Conservation (phyloP, 2,113 vertebrate species). For the Dipodomys spectabilis region DNA sequence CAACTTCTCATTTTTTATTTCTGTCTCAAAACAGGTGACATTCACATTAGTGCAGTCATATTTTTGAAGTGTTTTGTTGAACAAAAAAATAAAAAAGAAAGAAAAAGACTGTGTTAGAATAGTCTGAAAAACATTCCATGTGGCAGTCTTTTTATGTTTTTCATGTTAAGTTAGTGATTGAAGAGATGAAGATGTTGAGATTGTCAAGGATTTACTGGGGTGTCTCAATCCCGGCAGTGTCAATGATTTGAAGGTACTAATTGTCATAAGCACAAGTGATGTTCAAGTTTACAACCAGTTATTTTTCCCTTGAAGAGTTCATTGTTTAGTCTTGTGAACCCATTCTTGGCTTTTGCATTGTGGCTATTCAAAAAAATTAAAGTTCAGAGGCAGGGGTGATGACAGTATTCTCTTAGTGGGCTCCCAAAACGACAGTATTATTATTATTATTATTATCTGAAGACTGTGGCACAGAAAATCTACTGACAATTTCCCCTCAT, state of each 20-base stretch:
- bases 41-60: conserved; percentile 44
- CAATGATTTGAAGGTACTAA: conserved; percentile 21
- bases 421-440: neutral
- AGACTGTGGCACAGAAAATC: conserved; percentile 48
- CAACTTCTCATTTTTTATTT: conserved; percentile 70
- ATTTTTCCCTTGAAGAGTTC: conserved; percentile 26
- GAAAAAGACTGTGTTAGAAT: conserved; percentile 6
- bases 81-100: conserved; percentile 51
- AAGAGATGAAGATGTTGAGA: conserved; percentile 40
- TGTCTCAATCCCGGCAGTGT: conserved; percentile 12
- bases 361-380: neutral
- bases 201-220: conserved; percentile 6
- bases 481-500: neutral
- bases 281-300: conserved; percentile 22
- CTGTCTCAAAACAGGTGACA: conserved; percentile 62
- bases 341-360: conserved; percentile 54
- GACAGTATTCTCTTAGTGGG: neutral
- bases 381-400: neutral
- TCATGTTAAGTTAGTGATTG: neutral
- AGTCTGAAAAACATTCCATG: conserved; percentile 14
- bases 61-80: neutral
- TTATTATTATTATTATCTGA: conserved; percentile 8
- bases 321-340: neutral
- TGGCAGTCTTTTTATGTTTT: conserved; percentile 21
- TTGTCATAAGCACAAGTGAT: conserved; percentile 10